A percentile compares a stretch with the other conserved stretches of the same genome.
Evolutionary conservation across 2,888 invertebrate species (phyloP).

Genomic region (Anthophora plumipes): DNA sequence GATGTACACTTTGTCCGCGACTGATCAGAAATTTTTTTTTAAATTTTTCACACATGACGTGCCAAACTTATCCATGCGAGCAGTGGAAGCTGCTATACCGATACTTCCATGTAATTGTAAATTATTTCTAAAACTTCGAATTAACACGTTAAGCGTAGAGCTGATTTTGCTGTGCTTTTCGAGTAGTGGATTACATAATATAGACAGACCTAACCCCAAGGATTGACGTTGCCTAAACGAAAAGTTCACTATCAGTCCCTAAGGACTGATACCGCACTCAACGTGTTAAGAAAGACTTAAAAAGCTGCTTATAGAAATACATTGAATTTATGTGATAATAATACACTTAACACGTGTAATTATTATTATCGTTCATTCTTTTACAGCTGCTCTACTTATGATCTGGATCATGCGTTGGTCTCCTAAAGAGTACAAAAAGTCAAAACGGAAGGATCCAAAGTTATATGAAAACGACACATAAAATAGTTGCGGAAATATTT

Average conservation of each 20-base stretch:
- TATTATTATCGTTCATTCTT: background rate
- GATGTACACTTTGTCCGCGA: conserved; percentile 60
- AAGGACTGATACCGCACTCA: too few relatives aligned
- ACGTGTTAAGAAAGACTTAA: too few relatives aligned
- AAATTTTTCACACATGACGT: conserved; percentile 55
- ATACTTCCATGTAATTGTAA: conserved; percentile 59
- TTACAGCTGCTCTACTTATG: conserved; percentile 16
- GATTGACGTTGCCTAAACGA: too few relatives aligned
- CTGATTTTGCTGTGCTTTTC: too few relatives aligned
- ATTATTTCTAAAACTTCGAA: background rate
- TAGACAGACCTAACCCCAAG: too few relatives aligned
- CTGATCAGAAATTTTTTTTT: conserved; percentile 65
- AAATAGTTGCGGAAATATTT: background rate
- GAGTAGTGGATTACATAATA: too few relatives aligned
- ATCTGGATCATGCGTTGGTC: conserved; percentile 38
- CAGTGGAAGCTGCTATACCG: conserved; percentile 1
- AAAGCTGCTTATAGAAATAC: too few relatives aligned
- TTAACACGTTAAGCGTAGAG: too few relatives aligned
- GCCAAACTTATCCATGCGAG: conserved; percentile 57
- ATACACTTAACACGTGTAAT: background rate
- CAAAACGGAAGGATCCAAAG: conserved; percentile 65
- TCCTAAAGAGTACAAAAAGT: conserved; percentile 22
- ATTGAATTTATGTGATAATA: too few relatives aligned
- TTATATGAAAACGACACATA: conserved; percentile 68
- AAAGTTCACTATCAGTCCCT: too few relatives aligned